Evolutionary conservation across 2,888 invertebrate genomes (phyloP), one percentile per base, ranked within the genome.

Genomic region (Drosophila anomalata): DNA sequence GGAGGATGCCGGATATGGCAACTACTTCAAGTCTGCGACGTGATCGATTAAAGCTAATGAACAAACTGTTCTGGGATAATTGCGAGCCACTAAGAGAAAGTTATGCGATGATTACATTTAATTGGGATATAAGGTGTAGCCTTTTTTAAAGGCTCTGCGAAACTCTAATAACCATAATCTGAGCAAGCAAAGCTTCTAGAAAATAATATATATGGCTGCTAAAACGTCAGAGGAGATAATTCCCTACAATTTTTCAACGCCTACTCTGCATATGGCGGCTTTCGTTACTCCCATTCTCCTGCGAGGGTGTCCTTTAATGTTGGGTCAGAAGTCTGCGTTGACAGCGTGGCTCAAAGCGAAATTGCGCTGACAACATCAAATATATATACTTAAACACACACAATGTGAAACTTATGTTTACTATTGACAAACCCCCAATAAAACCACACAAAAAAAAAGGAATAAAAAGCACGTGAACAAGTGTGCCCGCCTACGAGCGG

Each of bases 391-490:
- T 48, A 62, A 29, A 48, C 39, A 31, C 39, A 48, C 52, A 56
- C 59, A 67, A 67, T 80, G 66, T 75, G 70, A 72, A 86, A 83
- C 83, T 86, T 83, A 81, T 84, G 86, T 83, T 85, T 81, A 81
- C 81, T 83, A 83, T 84, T 86, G 85, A 84, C 84, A 83, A 69
- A 60, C 56, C 58, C 66, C 47, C 41, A 42, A 42, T 42, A 42
- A 42, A 47, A 20, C 66, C 66, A 41, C 29, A 31, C 20, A 14
- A 48, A 20, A 29, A 24, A 31, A 57, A 26, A 9, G 14, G 12
- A 51, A n/a, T 42, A 44, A 52, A 62, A 61, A 53, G 8, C 61
- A 61, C 61, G 55, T 68, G 69, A 61, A 69, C 59, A 46, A 54
- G 68, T 39, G 59, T 20, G 59, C 50, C 50, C 44, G 50, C 33